Base-by-base conservation (phyloP, 2,797 vertebrate species). In the Alexandromys oeconomus region DNA sequence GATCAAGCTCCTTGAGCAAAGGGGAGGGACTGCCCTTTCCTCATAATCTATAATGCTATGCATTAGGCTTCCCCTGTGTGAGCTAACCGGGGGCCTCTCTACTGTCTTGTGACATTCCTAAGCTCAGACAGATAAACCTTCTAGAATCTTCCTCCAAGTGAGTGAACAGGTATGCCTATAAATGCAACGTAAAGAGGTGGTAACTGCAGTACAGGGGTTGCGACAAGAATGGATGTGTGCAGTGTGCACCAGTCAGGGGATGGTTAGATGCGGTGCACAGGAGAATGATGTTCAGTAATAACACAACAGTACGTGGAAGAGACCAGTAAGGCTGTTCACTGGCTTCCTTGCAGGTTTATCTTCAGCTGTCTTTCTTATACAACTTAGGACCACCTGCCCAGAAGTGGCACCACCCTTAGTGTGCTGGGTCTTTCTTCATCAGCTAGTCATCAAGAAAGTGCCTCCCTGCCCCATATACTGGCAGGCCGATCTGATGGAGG, bases 61-160 rank as follows among this genome's bases (percentile, higher is more conserved):
- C 61, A 34, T 2, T 8, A 57, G 1, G 34, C 12, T 2, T 25
- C 13, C 34, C 1, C 2, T 11, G 23, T 15, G 5, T 12, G 67
- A 4, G n/a, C 14, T 11, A 29, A 12, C n/a, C 7, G 1, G 11
- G 34, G 29, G 61, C 19, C 11, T 31, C n/a, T 92, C 59, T 46
- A 40, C 57, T 57, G 34, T 48, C 61, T 57, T 91, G 11, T 9
- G 81, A 63, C 23, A 87, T 82, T 34, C 79, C 9, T 48, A 84
- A 92, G 46, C 69, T 15, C 27, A 85, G 43, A 90, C 84, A 93
- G 37, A 15, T 61, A 46, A 73, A 57, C 81, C 40, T 27, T 92
- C 43, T 86, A 69, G 61, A 97, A 88, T 17, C 51, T 25, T 25
- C 14, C 25, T 89, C 37, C 46, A 59, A 80, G 46, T 91, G 59